A percentile compares a stretch with the other conserved stretches of the same genome.
Evolutionary conservation across 2,113 vertebrate genomes (phyloP).

Genomic region (Labeo catla): DNA sequence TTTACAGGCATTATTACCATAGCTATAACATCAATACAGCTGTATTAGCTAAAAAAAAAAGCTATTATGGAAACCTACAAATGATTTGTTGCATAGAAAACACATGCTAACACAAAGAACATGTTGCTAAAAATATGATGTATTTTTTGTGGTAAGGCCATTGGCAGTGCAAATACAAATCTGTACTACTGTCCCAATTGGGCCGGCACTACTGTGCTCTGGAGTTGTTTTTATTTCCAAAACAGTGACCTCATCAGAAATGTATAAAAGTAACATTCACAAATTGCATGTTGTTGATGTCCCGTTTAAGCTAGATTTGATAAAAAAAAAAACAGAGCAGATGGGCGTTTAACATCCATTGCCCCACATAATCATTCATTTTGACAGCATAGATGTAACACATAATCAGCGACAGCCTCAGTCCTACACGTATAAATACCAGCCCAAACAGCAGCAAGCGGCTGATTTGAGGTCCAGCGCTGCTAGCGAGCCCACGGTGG

Average conservation of each 20-base stretch:
- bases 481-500: background rate
- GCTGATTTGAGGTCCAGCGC: background rate
- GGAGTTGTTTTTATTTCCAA: background rate
- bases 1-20: background rate
- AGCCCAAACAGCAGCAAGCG: background rate
- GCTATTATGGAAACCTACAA: background rate
- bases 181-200: background rate
- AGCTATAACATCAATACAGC: background rate
- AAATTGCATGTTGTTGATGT: background rate
- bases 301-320: background rate
- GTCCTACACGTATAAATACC: slow-evolving; percentile 28
- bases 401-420: background rate
- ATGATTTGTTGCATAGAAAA: background rate
- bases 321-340: background rate
- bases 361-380: background rate
- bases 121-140: background rate
- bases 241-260: background rate
- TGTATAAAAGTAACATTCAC: background rate
- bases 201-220: background rate
- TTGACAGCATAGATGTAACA: background rate
- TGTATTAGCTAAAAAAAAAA: background rate
- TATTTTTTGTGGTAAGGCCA: slow-evolving; percentile 6
- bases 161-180: background rate
- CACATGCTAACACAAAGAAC: background rate
- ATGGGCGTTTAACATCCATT: background rate